phyloP scores from a whole-genome alignment of 30 jellyfish, hydroid and myxozoan species.

The Aurelia aurita complex sp. Pacific region DNA sequence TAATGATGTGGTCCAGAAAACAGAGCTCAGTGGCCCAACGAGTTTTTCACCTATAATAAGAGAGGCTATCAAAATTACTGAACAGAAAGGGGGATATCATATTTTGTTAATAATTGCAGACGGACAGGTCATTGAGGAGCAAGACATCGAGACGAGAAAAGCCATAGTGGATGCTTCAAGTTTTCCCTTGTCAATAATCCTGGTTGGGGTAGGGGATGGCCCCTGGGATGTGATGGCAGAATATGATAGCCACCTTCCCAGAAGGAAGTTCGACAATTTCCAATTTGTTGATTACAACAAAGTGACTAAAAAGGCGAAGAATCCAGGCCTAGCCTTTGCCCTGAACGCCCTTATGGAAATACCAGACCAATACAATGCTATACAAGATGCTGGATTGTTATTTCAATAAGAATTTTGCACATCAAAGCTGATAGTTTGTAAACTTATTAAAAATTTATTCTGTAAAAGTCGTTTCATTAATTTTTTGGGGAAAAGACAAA shows the following conservation, averaged over 20 bases:
- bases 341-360: constrained; percentile 91
- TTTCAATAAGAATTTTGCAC: background rate
- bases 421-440: constrained; percentile 4
- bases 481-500: too few species aligned
- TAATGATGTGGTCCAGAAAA: constrained; percentile 62
- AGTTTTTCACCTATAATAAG: constrained; percentile 82
- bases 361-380: constrained; percentile 87
- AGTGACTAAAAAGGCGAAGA: constrained; percentile 62
- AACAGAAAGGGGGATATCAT: constrained; percentile 52
- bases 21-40: constrained; percentile 92
- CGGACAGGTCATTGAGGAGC: constrained; percentile 91
- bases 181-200: constrained; percentile 81
- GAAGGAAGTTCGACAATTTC: constrained; percentile 83
- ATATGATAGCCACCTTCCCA: constrained; percentile 78
- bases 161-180: constrained; percentile 84
- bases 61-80: constrained; percentile 71
- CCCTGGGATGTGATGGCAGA: constrained; percentile 90
- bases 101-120: constrained; percentile 80
- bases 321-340: constrained; percentile 81
- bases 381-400: constrained; percentile 68
- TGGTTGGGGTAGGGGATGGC: constrained; percentile 97
- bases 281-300: constrained; percentile 84
- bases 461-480: too few species aligned
- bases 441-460: constrained; percentile 34
- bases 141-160: constrained; percentile 64